Evolutionary conservation across 2,888 invertebrate genomes (phyloP).

Genomic region (Callimorpha dominula): DNA sequence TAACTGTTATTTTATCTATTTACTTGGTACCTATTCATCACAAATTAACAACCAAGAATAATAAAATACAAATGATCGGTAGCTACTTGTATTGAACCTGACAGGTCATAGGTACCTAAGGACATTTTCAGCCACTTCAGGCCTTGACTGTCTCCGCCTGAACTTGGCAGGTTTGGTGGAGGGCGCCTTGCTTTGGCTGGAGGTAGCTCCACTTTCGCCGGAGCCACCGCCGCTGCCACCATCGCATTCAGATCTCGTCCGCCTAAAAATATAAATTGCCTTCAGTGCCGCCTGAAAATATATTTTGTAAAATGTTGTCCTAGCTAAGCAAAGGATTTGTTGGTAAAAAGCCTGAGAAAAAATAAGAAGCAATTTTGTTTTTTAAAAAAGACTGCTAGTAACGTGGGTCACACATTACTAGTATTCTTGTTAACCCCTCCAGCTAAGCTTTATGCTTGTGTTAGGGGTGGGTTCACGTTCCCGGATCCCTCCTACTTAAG

Average conservation of each 20-base stretch:
- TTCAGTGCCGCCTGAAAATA: not conserved
- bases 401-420: no score
- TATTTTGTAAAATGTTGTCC: not conserved
- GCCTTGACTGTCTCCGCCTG: constrained; percentile 73
- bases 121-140: constrained; percentile 72
- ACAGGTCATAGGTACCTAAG: constrained; percentile 62
- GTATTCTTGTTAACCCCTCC: no score
- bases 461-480: no score
- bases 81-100: not conserved
- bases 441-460: no score
- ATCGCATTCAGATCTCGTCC: constrained; percentile 75
- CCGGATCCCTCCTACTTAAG: no score
- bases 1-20: not conserved
- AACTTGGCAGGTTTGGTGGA: constrained; percentile 74
- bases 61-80: not conserved
- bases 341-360: not conserved
- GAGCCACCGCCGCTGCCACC: constrained; percentile 80
- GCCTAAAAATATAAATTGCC: constrained; percentile 51
- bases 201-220: constrained; percentile 81
- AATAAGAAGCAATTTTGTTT: no score
- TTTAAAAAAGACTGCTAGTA: no score
- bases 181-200: constrained; percentile 76
- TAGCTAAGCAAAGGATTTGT: not conserved
- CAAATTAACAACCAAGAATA: not conserved
- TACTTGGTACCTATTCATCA: not conserved